Base-by-base conservation (phyloP, 2,888 invertebrate genomes). In the Polyommatus iphigenia region DNA sequence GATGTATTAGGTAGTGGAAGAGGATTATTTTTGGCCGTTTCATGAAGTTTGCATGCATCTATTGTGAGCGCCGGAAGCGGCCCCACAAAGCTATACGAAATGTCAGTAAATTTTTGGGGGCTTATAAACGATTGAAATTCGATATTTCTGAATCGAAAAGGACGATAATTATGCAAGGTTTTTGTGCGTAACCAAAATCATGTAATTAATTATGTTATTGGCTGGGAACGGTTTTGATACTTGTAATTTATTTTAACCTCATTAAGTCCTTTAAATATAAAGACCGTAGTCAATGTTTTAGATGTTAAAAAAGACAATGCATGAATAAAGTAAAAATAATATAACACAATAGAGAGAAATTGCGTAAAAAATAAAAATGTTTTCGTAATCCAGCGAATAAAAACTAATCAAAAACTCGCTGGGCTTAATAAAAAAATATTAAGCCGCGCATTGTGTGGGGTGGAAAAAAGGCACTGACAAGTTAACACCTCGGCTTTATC, bases 11-110 rank as follows among this genome's bases (percentile, higher is more conserved):
- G 85, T 87, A 86, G 83, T 87, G 88, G 87, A 85, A 87, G 89
- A 88, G 91, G 93, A 93, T 93, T 94, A 94, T 93, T 93, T 93
- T 92, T 93, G 90, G 92, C 92, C 91, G 91, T 93, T 93, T 92
- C 91, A 92, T 91, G 84, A 93, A 92, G 91, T 93, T 93, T 90
- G 92, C 94, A 91, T 91, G 92, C 92, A 89, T 87, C 93, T 89
- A 92, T 93, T 93, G 93, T 94, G 83, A 81, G 83, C 84, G 83
- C 84, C 93, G 94, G 94, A 94, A 93, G 92, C 93, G 93, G 92
- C 89, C 82, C 84, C 82, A 90, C 91, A 93, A 93, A 92, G 91
- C 86, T 85, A 83, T 86, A 86, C 88, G 91, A 91, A 91, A 90
- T 90, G 86, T 88, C 86, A 84, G 85, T 83, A 85, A 85, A 86